Base-by-base conservation (phyloP, 2,888 invertebrate genomes). In the Papilio elwesi region DNA sequence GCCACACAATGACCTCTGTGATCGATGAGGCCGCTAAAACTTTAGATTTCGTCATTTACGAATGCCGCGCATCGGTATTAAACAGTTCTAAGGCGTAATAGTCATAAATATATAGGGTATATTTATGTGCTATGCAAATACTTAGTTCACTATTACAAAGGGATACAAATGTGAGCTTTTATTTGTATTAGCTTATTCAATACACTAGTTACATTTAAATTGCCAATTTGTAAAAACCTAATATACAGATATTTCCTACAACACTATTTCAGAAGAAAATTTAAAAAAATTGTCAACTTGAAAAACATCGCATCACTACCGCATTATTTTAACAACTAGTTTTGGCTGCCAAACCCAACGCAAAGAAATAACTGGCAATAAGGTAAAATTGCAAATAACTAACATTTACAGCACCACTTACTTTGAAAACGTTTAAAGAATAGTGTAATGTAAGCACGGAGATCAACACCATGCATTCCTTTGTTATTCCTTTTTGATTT, bases 1-100 rank as follows among this genome's bases (percentile, higher is more conserved):
- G 71, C n/a, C 71, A 71, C 36, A 26, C 66, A 36, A 52, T 59
- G 70, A 57, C 70, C 70, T 64, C 48, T 36, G 16, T 15, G 16
- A 36, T 16, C 55, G 49, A 65, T 15, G 64, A 65, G 57, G 70
- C 64, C 48, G 15, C 36, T 63, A 49, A 48, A 57, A 26, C 13
- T 65, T 59, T 38, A 16, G 38, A 65, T 70, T 51, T 65, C 68
- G 59, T 68, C 49, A 59, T 68, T 57, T 48, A 57, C 68, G 55
- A 26, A 26, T 26, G 6, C 15, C 43, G 15, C 15, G 15, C 10
- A 62, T 38, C 11, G n/a, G 43, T 15, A 43, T 43, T 62, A 38
- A 43, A 43, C 59, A 15, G 43, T 15, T 43, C n/a, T 43, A 62
- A 43, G n/a, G 10, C 38, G n/a, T 38, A 0, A 59, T 62, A 43